phyloP scores from a whole-genome alignment of 2,888 invertebrate species.

The Drosophila stalkeri region DNA sequence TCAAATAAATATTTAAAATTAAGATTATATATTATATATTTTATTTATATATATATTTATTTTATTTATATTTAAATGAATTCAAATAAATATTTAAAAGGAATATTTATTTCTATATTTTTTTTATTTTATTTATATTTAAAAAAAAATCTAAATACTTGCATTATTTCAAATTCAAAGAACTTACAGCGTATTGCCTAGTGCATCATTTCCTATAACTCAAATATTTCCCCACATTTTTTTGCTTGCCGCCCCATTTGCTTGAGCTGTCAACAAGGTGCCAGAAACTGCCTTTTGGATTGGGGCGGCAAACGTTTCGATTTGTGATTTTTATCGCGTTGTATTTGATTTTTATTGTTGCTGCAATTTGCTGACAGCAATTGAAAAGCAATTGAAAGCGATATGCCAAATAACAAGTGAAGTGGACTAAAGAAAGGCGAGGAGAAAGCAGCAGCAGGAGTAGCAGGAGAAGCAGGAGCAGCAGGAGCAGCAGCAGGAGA shows the following conservation, averaged over 20 bases:
- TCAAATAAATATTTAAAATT: no score
- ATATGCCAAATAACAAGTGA: conserved; percentile 33
- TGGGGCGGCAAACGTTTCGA: conserved; percentile 33
- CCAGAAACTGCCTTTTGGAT: neutral
- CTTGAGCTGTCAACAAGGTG: conserved; percentile 46
- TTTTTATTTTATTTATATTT: neutral
- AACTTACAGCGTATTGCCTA: conserved; percentile 22
- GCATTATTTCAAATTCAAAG: neutral
- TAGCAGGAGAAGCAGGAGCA: neutral
- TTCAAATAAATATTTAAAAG: no score
- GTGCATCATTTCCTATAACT: neutral
- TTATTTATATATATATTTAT: no score
- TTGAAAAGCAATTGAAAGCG: conserved; percentile 60
- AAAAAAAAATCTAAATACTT: neutral
- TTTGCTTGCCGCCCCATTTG: conserved; percentile 29
- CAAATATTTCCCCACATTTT: neutral
- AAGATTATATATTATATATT: no score
- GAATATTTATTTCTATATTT: no score
- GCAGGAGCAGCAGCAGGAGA: neutral
- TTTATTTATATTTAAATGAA: no score
- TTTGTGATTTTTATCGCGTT: conserved; percentile 60
- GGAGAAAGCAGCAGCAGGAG: neutral
- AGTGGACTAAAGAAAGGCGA: neutral
- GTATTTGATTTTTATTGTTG: conserved; percentile 59
- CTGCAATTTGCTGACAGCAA: conserved; percentile 59